These are phyloP conservation scores for Arbacia lixula DNA, from an alignment of 53 echinoderm and acorn worm genomes.

Conservation along the genomic window DNA sequence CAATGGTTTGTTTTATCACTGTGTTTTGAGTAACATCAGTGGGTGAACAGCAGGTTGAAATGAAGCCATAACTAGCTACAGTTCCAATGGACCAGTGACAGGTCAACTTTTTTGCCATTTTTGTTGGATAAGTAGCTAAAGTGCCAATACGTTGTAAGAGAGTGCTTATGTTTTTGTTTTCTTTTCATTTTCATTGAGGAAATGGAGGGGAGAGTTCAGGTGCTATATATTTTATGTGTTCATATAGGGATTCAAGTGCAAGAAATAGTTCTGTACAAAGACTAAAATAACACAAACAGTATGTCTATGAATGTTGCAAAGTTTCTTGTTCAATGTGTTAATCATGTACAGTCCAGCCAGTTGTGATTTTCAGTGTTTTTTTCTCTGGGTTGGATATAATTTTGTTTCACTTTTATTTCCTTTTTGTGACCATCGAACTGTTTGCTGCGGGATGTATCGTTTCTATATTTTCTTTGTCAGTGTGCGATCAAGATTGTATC, in stretches of 20 bases:
- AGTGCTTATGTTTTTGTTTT: constrained; percentile 9
- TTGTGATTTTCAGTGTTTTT: constrained; percentile 21
- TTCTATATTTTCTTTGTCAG: too few relatives aligned
- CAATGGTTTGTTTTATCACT: too few relatives aligned
- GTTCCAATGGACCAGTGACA: too few relatives aligned
- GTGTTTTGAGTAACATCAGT: too few relatives aligned
- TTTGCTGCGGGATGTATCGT: constrained; percentile 26
- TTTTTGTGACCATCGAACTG: constrained; percentile 27
- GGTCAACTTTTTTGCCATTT: constrained; percentile 26
- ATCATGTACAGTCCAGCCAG: constrained; percentile 36
- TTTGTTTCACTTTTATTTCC: constrained; percentile 8
- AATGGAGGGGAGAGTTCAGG: constrained; percentile 21
- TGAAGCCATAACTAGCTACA: too few relatives aligned
- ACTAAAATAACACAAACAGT: neutral
- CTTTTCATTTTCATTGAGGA: neutral
- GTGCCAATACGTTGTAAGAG: constrained; percentile 55
- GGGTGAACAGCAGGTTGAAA: too few relatives aligned
- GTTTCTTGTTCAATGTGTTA: constrained; percentile 43
- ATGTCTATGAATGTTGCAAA: constrained; percentile 12
- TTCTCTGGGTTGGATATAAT: neutral
- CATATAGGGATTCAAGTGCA: constrained; percentile 44
- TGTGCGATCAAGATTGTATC: too few relatives aligned
- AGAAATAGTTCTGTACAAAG: constrained; percentile 47
- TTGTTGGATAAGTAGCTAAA: constrained; percentile 43
- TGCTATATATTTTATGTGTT: constrained; percentile 62